A percentile compares a stretch with the other conserved stretches of the same genome.
Evolutionary conservation across 2,797 vertebrate genomes (phyloP).

Genomic region (Enteromius radiatus): DNA sequence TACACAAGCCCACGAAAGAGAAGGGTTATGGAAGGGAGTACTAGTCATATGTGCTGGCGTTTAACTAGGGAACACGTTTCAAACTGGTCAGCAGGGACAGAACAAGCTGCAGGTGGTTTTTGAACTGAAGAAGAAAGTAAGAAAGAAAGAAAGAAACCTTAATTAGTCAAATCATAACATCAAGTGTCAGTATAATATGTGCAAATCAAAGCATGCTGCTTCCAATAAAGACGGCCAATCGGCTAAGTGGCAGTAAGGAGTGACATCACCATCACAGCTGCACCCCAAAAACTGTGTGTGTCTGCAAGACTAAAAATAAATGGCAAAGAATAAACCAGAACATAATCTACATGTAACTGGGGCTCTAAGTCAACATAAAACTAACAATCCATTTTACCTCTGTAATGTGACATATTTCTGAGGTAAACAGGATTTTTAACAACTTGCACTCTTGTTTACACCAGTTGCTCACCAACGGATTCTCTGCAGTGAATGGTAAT

Average conservation of each 20-base stretch:
- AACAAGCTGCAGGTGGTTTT: slow-evolving; percentile 21
- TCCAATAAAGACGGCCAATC: slow-evolving; percentile 90
- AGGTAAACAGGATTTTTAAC: not conserved
- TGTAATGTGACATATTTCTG: not conserved
- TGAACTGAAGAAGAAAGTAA: slow-evolving; percentile 32
- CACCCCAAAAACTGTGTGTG: slow-evolving; percentile 78
- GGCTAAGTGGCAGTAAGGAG: slow-evolving; percentile 87
- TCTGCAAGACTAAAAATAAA: slow-evolving; percentile 8
- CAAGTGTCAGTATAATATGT: slow-evolving; percentile 58
- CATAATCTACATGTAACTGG: not conserved
- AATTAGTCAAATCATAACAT: slow-evolving; percentile 66
- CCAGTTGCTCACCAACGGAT: not conserved
- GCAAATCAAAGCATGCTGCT: slow-evolving; percentile 86
- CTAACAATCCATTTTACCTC: not conserved
- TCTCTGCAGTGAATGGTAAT: not conserved
- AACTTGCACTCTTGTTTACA: not conserved
- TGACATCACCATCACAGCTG: slow-evolving; percentile 94
- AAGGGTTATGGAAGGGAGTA: slow-evolving; percentile 55
- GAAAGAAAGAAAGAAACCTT: slow-evolving; percentile 52
- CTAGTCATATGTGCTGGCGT: slow-evolving; percentile 17
- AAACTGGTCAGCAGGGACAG: slow-evolving; percentile 20
- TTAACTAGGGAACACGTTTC: slow-evolving; percentile 13
- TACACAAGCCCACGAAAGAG: slow-evolving; percentile 72
- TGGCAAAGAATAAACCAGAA: slow-evolving; percentile 10
- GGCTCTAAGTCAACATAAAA: slow-evolving; percentile 1